Evolutionary conservation across 2,888 invertebrate genomes (phyloP).

Genomic region (Slavum lentiscoides): DNA sequence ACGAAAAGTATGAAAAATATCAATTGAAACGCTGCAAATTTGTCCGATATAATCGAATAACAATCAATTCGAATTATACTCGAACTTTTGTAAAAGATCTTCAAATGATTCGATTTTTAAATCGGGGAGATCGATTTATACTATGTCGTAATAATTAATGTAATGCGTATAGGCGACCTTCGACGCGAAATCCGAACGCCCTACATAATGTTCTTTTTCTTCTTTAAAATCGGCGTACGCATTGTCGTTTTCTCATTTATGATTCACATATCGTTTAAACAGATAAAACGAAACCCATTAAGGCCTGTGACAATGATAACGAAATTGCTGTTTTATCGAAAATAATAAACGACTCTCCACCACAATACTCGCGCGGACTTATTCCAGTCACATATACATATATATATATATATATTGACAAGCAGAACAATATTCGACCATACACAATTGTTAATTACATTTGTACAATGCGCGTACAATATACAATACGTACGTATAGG

Average conservation of each 20-base stretch:
- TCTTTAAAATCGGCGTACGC: constrained; percentile 20
- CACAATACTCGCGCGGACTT: not conserved
- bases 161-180: not conserved
- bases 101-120: no score
- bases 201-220: constrained; percentile 28
- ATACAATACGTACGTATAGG: not conserved
- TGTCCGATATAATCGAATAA: no score
- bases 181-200: constrained; percentile 19
- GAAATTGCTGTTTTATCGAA: constrained; percentile 28
- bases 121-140: no score
- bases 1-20: no score
- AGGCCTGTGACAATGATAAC: constrained; percentile 30
- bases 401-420: not conserved
- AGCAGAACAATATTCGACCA: constrained; percentile 39
- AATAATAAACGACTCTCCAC: constrained; percentile 1
- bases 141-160: no score
- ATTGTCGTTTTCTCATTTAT: constrained; percentile 42
- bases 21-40: no score
- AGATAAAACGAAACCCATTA: constrained; percentile 16
- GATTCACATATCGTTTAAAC: constrained; percentile 20
- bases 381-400: no score
- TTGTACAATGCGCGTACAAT: not conserved
- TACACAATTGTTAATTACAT: constrained; percentile 36
- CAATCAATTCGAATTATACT: no score
- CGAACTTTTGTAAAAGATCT: no score